Conservation (phyloP, 2,113 vertebrate genomes). For the Rhea pennata region DNA sequence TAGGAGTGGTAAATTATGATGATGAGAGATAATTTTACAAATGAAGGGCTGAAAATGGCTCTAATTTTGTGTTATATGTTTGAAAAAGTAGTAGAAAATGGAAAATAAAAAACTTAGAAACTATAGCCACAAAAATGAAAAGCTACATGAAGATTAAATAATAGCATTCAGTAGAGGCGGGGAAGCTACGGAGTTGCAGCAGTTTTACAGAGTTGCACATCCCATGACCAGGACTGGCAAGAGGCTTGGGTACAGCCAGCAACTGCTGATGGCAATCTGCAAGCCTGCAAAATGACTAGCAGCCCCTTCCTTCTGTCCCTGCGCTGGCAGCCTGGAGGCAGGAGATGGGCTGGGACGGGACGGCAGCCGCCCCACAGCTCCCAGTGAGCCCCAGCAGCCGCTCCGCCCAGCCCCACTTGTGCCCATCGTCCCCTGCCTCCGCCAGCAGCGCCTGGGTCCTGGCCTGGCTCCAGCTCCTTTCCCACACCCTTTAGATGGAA, state of each 20-base stretch:
- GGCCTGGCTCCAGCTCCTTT: fast-evolving
- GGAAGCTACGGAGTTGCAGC: neutral
- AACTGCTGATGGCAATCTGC: neutral
- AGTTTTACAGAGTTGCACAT: neutral
- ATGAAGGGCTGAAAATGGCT: slow-evolving; percentile 56
- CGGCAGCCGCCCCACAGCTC: fast-evolving
- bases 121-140: neutral
- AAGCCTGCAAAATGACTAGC: neutral
- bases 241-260: neutral
- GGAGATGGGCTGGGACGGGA: fast-evolving
- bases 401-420: neutral
- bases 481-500: neutral
- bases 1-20: slow-evolving; percentile 71
- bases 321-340: neutral
- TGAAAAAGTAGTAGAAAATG: slow-evolving; percentile 22
- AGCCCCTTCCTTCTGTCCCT: neutral
- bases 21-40: slow-evolving; percentile 72
- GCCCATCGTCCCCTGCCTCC: neutral
- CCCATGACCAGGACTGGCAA: neutral
- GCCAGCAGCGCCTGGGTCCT: neutral
- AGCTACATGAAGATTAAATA: neutral
- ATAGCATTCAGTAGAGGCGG: neutral
- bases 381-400: neutral
- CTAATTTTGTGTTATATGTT: slow-evolving; percentile 3
- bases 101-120: slow-evolving; percentile 32